Evolutionary conservation across 2,113 vertebrate genomes (phyloP), one percentile per base, ranked within the genome.

Genomic region (Motacilla tschutschensis): DNA sequence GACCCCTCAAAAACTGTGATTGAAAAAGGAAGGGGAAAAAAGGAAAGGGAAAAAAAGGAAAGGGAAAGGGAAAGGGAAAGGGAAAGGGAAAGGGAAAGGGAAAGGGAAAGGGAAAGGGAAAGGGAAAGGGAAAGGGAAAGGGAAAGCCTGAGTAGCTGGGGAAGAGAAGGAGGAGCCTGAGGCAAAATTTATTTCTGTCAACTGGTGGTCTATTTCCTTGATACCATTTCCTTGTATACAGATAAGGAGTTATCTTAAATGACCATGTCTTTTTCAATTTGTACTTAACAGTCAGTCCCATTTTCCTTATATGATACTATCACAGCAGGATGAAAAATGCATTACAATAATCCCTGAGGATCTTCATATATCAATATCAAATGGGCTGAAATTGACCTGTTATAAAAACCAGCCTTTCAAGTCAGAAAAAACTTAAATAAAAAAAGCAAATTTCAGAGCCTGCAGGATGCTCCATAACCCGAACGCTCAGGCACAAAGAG

Each of bases 231-330:
- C 97, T 97, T 97, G 98, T 97, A 95, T 97, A 97, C 97, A 98
- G 98, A 99, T 99, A 99, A 98, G 97, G 96, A 96, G 97, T 98
- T 99, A 99, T 99, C 98, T 98, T 98, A 98, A 98, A 98, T 98
- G 98, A 97, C 98, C 98, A 98, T 98, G 98, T 98, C 98, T 98
- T 98, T 98, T 98, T 98, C 98, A 98, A 98, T 98, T 98, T 98
- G 98, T 97, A 95, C 97, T 98, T 97, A 97, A 97, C 97, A 97
- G 97, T 96, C 97, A 97, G 96, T 96, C 95, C 97, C 96, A 97
- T 97, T 97, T 97, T 97, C 97, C 94, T 96, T 94, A 95, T 95
- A 95, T 85, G 96, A 97, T 97, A 93, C 96, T 96, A 97, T 97
- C 97, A 72, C 95, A 92, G 94, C 93, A 87, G 96, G 96, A 97